Evolutionary conservation across 2,113 vertebrate species (phyloP), one percentile per base, ranked within the genome.

Genomic region (Platysternon megacephalum): DNA sequence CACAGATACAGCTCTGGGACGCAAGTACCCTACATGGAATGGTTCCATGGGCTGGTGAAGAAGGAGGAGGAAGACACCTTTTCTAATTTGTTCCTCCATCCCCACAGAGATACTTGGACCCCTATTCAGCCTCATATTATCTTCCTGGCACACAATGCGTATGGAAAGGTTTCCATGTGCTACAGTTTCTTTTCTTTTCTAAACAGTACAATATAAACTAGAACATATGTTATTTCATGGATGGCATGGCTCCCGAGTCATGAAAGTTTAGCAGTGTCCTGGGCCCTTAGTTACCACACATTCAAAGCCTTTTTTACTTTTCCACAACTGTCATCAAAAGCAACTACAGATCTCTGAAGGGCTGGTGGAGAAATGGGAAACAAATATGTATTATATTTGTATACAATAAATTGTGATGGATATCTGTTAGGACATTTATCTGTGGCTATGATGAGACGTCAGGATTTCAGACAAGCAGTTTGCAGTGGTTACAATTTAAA

Each of bases 231-330:
- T 96, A 94, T 96, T 97, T 97, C 95, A 97, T 0, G 0, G 94
- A 97, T 96, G 96, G 96, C 95, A 97, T 93, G 90, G 84, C 94
- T 95, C 94, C 94, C 86, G 87, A 90, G 84, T 90, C 97, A 90
- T 61, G 78, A 82, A 88, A 93, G 72, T 95, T 96, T 91, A 93
- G 93, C 39, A 86, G 90, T 72, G 88, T 96, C 95, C 85, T 82
- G 91, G 88, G 8, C 84, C 91, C 79, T 89, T 61, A 65, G 90
- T 97, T 97, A 95, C 95, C 97, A 97, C 94, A 97, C 95, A 96
- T 97, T 97, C 93, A 95, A 82, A 0, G 0, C 87, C 88, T 90
- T 94, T 97, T 93, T 93, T 9, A 85, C 90, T 96, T 44, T 97
- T 96, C 95, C 93, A 91, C 78, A 86, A 87, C 88, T 94, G 61